Evolutionary conservation across 2,888 invertebrate genomes (phyloP).

Genomic region (Lasioglossum oenotherae): DNA sequence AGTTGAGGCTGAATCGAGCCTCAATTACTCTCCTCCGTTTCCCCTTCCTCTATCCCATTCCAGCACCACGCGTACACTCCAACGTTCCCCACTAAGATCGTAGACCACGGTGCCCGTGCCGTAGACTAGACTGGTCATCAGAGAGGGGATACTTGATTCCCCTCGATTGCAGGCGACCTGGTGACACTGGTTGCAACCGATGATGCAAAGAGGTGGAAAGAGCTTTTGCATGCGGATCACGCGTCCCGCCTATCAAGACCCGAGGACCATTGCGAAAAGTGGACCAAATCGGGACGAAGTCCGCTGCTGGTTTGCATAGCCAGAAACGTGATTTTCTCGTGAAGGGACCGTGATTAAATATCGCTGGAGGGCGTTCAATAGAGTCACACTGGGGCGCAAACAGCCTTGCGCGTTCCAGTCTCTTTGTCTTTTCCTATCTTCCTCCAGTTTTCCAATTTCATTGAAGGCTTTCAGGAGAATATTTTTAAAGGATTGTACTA

Average conservation of each 20-base stretch:
- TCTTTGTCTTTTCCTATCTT: background rate
- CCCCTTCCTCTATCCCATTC: no score
- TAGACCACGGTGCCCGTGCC: no score
- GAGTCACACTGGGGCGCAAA: background rate
- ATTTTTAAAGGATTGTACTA: background rate
- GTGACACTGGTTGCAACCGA: slow-evolving; percentile 9
- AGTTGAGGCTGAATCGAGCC: no score
- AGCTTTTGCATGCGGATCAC: slow-evolving; percentile 29
- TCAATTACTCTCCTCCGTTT: no score
- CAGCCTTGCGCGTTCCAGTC: background rate
- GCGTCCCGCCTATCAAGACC: background rate
- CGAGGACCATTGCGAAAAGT: slow-evolving; percentile 9
- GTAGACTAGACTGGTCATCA: no score
- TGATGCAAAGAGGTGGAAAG: slow-evolving; percentile 1
- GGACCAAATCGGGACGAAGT: slow-evolving; percentile 17
- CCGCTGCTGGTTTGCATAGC: background rate
- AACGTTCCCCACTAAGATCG: no score
- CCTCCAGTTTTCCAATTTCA: background rate
- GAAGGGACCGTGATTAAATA: background rate
- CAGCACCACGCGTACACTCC: no score
- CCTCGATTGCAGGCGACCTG: no score
- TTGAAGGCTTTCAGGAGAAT: background rate
- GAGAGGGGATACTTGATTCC: no score
- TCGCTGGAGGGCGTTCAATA: background rate
- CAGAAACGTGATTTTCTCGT: slow-evolving; percentile 9